A percentile compares a stretch with the other conserved stretches of the same genome.
These are phyloP conservation scores for Ashinkailepas kermadecensis DNA, from an alignment of 2,888 invertebrate species.

Conservation along the genomic window DNA sequence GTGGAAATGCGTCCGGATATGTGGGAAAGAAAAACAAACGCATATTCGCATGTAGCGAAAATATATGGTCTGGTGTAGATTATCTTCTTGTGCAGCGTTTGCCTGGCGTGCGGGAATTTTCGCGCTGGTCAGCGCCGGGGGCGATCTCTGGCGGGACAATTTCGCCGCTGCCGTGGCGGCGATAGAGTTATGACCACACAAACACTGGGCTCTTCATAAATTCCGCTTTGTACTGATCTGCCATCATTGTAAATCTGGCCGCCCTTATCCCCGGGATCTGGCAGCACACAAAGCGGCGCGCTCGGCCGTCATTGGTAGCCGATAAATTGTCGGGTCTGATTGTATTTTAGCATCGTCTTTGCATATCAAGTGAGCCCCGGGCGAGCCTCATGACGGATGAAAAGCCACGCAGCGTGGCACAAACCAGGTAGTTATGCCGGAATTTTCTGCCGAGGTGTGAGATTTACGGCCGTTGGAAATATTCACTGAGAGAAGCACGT, in stretches of 20 bases:
- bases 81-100: too few species aligned
- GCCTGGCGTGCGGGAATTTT: too few species aligned
- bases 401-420: not conserved
- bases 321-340: not conserved
- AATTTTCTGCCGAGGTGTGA: not conserved
- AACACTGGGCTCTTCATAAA: conserved; percentile 23
- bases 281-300: not conserved
- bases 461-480: not conserved
- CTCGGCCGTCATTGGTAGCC: not conserved
- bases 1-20: too few species aligned
- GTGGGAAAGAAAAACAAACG: too few species aligned
- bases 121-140: too few species aligned
- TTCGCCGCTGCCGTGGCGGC: not conserved
- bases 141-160: not conserved
- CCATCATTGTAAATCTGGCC: conserved; percentile 16
- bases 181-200: conserved; percentile 11
- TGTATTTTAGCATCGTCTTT: conserved; percentile 13
- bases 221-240: conserved; percentile 19
- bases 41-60: too few species aligned
- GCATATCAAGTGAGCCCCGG: not conserved
- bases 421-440: not conserved
- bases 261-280: conserved; percentile 11
- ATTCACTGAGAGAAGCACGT: too few species aligned
- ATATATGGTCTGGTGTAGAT: too few species aligned
- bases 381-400: not conserved